Base-by-base conservation (phyloP, 64 coral and sea anemone species). In the Platygyra sinensis region DNA sequence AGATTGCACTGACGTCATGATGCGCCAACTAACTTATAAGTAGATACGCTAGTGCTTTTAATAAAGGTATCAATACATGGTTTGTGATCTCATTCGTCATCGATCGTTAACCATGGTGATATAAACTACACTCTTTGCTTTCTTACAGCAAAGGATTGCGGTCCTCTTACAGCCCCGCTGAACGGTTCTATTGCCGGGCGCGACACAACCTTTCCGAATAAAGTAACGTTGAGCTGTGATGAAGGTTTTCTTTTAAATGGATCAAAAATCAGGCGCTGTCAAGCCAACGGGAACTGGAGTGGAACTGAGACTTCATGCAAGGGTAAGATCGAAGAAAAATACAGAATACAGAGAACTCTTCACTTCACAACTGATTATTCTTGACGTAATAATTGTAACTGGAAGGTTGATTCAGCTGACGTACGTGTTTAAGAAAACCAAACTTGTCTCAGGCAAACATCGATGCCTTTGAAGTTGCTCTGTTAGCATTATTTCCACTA, bases 121-220 rank as follows among this genome's bases (percentile, higher is more conserved):
- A 27, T 4, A 24, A 29, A 42, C 75, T 17, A 22, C 2, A 31
- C 60, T 69, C n/a, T 3, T 49, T 29, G 38, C 1, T 6, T 54
- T 31, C 52, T 25, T 75, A 74, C 79, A 91, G 89, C 89, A 25
- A 80, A 82, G 24, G 89, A 91, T 52, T 93, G 86, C 80, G 86
- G 91, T 88, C 52, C 52, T 28, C 86, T 93, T 25, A 18, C 30
- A 18, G 38, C 61, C 30, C 91, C 91, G 5, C 18, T 75, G 24
- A 88, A 88, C n/a, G 91, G 91, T 51, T 81, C 86, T 55, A 33
- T 74, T 6, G 20, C 69, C 79, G 91, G 91, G 18, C 15, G 19
- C 14, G 36, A 73, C 11, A 93, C 91, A 36, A 78, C 67, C 16
- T 93, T 81, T 72, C 85, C 91, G 9, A 88, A 88, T n/a, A 60